These are phyloP conservation scores for Hirudinaria manillensis DNA, from an alignment of 2,888 invertebrate genomes.

Conservation along the genomic window DNA sequence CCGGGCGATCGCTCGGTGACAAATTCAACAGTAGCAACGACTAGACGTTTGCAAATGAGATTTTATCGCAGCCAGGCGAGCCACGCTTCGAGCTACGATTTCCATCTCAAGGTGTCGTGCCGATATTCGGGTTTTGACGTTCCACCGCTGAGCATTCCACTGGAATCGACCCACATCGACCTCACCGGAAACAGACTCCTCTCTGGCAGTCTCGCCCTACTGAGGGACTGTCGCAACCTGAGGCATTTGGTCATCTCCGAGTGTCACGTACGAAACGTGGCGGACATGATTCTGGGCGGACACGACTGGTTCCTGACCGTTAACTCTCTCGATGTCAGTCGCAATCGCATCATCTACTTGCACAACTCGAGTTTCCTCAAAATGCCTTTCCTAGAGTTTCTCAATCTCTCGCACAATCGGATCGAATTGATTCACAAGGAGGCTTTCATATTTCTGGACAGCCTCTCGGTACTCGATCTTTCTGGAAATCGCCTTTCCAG, in stretches of 20 bases:
- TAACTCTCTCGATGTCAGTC: constrained; percentile 32
- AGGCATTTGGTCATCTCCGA: constrained; percentile 31
- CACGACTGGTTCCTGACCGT: constrained; percentile 27
- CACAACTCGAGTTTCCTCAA: constrained; percentile 33
- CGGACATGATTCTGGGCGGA: constrained; percentile 25
- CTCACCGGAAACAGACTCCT: constrained; percentile 36
- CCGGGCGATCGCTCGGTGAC: no score
- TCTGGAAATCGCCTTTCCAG: constrained; percentile 31
- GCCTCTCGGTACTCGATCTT: constrained; percentile 23
- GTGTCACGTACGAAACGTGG: constrained; percentile 29
- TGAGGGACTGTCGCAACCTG: constrained; percentile 32
- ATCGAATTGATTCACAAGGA: constrained; percentile 29
- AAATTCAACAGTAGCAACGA: background rate
- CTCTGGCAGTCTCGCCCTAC: constrained; percentile 28
- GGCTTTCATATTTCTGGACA: constrained; percentile 22
- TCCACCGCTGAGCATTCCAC: constrained; percentile 36
- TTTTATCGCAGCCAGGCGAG: background rate
- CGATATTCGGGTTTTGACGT: constrained; percentile 29
- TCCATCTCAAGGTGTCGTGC: constrained; percentile 34
- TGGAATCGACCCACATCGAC: constrained; percentile 32
- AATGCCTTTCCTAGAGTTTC: constrained; percentile 24
- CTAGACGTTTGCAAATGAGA: background rate
- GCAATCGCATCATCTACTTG: constrained; percentile 34
- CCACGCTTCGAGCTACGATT: background rate
- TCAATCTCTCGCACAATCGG: constrained; percentile 35